Evolutionary conservation across 2,888 invertebrate species (phyloP), one percentile per base, ranked within the genome.

Genomic region (Oscheius sp.): DNA sequence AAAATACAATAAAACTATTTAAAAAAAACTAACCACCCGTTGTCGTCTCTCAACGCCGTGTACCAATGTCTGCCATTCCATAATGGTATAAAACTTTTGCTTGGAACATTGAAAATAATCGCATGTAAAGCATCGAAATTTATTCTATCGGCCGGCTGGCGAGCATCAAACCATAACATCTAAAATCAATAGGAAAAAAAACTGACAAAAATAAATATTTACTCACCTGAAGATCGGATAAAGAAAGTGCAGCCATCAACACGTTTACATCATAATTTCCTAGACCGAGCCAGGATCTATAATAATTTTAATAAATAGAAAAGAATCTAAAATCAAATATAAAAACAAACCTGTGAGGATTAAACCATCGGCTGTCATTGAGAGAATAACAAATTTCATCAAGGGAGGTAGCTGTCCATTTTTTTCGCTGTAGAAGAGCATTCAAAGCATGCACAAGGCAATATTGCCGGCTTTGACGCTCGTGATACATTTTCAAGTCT

Each of bases 201-300:
- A 49, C 49, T 43, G 45, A 13, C 45, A n/a, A n/a, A 35, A 35
- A 35, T 9, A 6, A 3, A 9, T 35, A 35, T 35, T 35, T 35
- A 9, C 55, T 49, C 43, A 77, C 79, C 61, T 79, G 75, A 29
- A 81, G 35, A 66, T 76, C 73, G 13, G 76, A 73, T 49, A 70
- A 41, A 23, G 75, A 94, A 55, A 98, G 90, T 0, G 98, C 98
- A 77, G 94, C 93, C 94, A 97, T 96, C 71, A 99, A 93, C 13
- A 98, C 96, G 91, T 99, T 99, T 76, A 97, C 94, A 90, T 99
- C 99, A 91, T 98, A 99, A 90, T 99, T 97, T 53, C 99, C 99
- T 7, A 96, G 91, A 0, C 98, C 98, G 75, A 98, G 91, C 86
- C 83, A 82, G 0, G 87, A 87, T 58, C 87, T 85, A 63, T 27